Conservation (phyloP, 1,140 invertebrate species). For the Lycorma delicatula region DNA sequence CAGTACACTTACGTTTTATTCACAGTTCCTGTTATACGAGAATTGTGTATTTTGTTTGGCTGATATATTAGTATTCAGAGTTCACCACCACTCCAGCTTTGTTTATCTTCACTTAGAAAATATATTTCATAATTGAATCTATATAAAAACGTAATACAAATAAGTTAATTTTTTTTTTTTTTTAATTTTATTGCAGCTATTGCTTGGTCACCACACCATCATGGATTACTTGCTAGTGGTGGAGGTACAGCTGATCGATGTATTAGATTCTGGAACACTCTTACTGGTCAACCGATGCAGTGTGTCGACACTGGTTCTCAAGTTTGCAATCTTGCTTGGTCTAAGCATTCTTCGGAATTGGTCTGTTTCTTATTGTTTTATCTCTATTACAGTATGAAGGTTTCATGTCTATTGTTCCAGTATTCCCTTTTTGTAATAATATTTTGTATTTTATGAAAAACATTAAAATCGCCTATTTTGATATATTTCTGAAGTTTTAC, state of each 20-base stretch:
- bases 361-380: conserved; percentile 54
- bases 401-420: neutral
- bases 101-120: no score
- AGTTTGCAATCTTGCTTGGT: conserved; percentile 99
- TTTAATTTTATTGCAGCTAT: conserved; percentile 54
- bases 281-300: conserved; percentile 98
- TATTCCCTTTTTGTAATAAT: neutral
- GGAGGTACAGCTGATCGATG: conserved; percentile 98
- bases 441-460: neutral
- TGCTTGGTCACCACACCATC: conserved; percentile 99
- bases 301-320: conserved; percentile 89
- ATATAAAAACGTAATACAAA: no score
- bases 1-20: no score
- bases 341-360: conserved; percentile 95
- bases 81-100: no score
- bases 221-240: conserved; percentile 92
- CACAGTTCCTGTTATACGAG: no score
- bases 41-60: no score
- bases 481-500: no score
- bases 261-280: conserved; percentile 98
- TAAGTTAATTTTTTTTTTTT: no score
- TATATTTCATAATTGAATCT: no score
- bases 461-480: no score
- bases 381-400: neutral
- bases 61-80: no score